These are phyloP conservation scores for Cacatua alba DNA, from an alignment of 2,113 vertebrate species.

Conservation along the genomic window DNA sequence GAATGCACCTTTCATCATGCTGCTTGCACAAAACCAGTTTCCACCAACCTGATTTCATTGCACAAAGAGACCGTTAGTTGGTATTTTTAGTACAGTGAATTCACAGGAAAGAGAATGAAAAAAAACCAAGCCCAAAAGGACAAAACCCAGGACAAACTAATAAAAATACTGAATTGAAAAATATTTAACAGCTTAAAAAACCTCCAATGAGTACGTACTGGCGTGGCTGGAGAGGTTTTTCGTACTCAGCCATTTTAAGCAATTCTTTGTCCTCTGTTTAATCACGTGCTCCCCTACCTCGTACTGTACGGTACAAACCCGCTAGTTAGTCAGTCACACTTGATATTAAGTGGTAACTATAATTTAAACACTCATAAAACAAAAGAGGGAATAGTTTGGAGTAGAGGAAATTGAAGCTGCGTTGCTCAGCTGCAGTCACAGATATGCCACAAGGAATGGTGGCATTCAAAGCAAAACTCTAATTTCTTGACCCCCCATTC, in stretches of 20 bases:
- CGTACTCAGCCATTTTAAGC: conserved; percentile 44
- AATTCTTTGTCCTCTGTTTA: conserved; percentile 42
- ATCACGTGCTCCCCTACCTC: conserved; percentile 19
- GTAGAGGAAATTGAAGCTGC: background rate
- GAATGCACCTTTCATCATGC: conserved; percentile 63
- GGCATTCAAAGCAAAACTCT: background rate
- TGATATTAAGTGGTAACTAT: background rate
- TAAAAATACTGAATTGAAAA: conserved; percentile 38
- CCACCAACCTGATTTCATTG: conserved; percentile 43
- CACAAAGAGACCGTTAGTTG: background rate
- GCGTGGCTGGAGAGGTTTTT: background rate
- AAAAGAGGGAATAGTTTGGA: background rate
- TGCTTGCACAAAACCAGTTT: conserved; percentile 53
- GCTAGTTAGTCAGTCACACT: background rate
- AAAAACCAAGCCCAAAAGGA: background rate
- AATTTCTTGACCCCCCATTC: background rate
- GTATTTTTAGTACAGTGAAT: conserved; percentile 55
- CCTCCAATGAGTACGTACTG: background rate
- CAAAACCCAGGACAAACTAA: conserved; percentile 30
- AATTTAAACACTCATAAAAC: background rate
- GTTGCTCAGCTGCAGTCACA: background rate
- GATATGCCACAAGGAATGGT: background rate
- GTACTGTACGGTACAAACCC: background rate
- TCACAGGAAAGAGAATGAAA: background rate
- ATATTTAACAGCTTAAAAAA: conserved; percentile 47